Conservation (phyloP, 2,888 invertebrate genomes). For the Crossocerus cetratus region DNA sequence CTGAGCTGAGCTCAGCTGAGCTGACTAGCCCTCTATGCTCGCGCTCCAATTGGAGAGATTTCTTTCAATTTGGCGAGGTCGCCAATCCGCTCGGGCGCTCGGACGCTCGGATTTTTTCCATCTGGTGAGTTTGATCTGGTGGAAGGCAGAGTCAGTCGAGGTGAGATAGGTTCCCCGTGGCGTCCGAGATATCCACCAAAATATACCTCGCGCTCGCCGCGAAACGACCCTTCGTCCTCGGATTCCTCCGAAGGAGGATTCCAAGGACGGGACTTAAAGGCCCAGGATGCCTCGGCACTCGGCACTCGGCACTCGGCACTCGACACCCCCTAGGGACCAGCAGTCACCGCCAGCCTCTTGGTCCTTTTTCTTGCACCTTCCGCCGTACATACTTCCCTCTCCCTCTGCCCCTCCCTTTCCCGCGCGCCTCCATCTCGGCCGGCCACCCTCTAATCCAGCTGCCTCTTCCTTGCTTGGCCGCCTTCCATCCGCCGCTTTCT, state of each 20-base stretch:
- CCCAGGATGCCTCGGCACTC: too few relatives aligned
- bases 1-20: too few relatives aligned
- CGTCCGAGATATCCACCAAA: conserved; percentile 77
- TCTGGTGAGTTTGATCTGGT: too few relatives aligned
- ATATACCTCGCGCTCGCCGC: conserved; percentile 51
- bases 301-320: too few relatives aligned
- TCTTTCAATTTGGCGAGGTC: too few relatives aligned
- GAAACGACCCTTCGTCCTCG: conserved; percentile 42
- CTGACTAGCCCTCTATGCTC: conserved; percentile 76
- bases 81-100: too few relatives aligned
- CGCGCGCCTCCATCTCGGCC: conserved; percentile 6
- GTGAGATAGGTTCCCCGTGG: too few relatives aligned
- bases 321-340: conserved; percentile 47
- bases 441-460: conserved; percentile 10
- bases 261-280: conserved; percentile 41
- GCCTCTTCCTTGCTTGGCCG: conserved; percentile 28
- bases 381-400: conserved; percentile 36
- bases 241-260: conserved; percentile 36
- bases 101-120: too few relatives aligned
- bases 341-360: conserved; percentile 42
- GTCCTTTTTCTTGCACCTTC: conserved; percentile 24
- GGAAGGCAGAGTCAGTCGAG: too few relatives aligned
- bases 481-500: conserved; percentile 20
- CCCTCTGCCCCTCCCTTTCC: conserved; percentile 14
- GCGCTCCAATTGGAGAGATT: conserved; percentile 51